Evolutionary conservation across 2,797 vertebrate genomes (phyloP).

Genomic region (Hapalemur alaotrensis): DNA sequence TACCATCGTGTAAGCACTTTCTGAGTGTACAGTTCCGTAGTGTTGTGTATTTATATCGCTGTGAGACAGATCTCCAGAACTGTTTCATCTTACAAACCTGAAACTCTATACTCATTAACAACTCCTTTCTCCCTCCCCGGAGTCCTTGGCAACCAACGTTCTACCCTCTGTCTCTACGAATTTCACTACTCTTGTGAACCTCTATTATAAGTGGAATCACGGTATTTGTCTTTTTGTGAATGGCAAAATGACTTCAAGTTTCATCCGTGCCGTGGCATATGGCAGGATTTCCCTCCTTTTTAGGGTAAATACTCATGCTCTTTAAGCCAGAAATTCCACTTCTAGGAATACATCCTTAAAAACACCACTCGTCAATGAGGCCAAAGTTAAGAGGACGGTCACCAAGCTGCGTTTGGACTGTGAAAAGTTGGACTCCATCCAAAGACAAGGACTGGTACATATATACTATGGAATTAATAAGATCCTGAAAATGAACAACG

Average conservation of each 20-base stretch:
- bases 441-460: not conserved
- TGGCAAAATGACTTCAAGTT: not conserved
- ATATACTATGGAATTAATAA: no score
- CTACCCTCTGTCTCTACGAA: not conserved
- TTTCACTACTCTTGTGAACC: not conserved
- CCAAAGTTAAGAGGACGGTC: not conserved
- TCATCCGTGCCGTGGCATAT: fast-evolving
- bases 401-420: not conserved
- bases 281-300: not conserved
- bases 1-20: not conserved
- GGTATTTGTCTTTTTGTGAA: not conserved
- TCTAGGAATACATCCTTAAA: not conserved
- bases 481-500: not conserved
- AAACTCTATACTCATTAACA: not conserved
- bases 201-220: not conserved
- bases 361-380: not conserved
- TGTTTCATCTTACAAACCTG: not conserved
- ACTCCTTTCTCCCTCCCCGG: not conserved
- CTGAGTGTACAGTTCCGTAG: not conserved
- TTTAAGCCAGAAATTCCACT: not conserved
- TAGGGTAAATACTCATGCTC: not conserved
- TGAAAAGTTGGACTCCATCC: not conserved
- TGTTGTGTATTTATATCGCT: not conserved
- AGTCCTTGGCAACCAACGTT: not conserved
- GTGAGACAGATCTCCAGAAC: not conserved